phyloP scores from a whole-genome alignment of 2,797 vertebrate genomes.

The Apogon hyalosoma region DNA sequence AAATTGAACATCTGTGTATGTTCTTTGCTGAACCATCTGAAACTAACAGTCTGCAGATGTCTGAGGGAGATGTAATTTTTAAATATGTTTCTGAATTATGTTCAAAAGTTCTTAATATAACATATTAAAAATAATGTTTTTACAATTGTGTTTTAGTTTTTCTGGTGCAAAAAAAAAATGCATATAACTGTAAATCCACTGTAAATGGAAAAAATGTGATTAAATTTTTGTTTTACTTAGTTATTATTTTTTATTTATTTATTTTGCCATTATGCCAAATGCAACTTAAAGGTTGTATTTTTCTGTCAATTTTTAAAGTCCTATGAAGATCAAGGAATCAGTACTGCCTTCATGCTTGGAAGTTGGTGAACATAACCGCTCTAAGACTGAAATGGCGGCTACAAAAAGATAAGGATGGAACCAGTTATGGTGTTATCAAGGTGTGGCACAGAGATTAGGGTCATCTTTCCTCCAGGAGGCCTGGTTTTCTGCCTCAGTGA shows the following conservation, averaged over 20 bases:
- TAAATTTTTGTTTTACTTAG: too few species aligned
- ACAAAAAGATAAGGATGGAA: slow-evolving; percentile 38
- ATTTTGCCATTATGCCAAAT: too few species aligned
- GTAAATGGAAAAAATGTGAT: too few species aligned
- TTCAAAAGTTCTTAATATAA: too few species aligned
- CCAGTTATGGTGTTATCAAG: slow-evolving; percentile 17
- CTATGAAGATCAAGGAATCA: slow-evolving; percentile 1
- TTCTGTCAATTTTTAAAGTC: background rate
- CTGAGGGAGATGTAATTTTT: too few species aligned
- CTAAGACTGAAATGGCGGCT: background rate
- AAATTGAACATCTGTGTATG: background rate
- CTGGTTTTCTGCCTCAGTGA: background rate
- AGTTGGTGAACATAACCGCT: slow-evolving; percentile 8
- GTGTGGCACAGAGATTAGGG: slow-evolving; percentile 35
- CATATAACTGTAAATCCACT: too few species aligned
- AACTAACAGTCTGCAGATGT: background rate
- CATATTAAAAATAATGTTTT: too few species aligned
- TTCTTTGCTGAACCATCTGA: background rate
- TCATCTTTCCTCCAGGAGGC: background rate
- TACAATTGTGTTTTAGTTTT: too few species aligned
- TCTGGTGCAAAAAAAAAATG: too few species aligned
- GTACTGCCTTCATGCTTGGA: background rate
- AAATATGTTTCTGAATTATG: background rate
- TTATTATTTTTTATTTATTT: too few species aligned
- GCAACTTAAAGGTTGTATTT: too few species aligned